Evolutionary conservation across 2,888 invertebrate species (phyloP), one percentile per base, ranked within the genome.

Genomic region (Thecocarcelia acutangulata): DNA sequence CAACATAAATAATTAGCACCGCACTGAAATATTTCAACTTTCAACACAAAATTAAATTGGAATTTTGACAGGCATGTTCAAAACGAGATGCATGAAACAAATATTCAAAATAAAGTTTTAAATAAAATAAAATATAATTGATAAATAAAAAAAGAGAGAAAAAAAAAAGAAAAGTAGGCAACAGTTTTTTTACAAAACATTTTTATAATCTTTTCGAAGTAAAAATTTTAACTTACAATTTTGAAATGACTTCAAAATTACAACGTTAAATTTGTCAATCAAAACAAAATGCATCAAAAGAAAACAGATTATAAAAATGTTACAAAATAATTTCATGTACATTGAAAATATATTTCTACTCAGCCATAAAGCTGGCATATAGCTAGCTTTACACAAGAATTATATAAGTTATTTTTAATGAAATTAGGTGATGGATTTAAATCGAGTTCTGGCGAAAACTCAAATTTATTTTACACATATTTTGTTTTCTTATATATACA

Each of bases 361-460:
- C 33, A 33, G 5, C 13, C 8, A 50, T 5, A 33, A 58, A 58
- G 9, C 37, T n/a, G 2, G 28, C 1, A 40, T 37, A 61, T 68
- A 58, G 40, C 40, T 79, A 56, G 46, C 54, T 77, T 54, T 68
- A 9, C 33, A n/a, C n/a, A n/a, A n/a, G n/a, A n/a, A n/a, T n/a
- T 13, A 37, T 4, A 42, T 13, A 17, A n/a, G 68, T 44, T 58
- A 68, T 80, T 80, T 40, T 75, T 15, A 76, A 83, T 86, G 86
- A 85, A 86, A 86, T 86, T 86, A 85, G 85, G 84, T 87, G 86
- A 85, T 86, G 86, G 87, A 86, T 86, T 86, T 84, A 85, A 86
- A 74, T 86, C 87, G 87, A 87, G 87, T 87, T 87, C 87, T 86
- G 83, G 85, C 86, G 87, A 86, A 87, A 87, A 83, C 85, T 84